Percentiles rank a stretch among this genome's conserved stretches.
Conservation (phyloP, 2,113 vertebrate species). For the Mobula hypostoma region DNA sequence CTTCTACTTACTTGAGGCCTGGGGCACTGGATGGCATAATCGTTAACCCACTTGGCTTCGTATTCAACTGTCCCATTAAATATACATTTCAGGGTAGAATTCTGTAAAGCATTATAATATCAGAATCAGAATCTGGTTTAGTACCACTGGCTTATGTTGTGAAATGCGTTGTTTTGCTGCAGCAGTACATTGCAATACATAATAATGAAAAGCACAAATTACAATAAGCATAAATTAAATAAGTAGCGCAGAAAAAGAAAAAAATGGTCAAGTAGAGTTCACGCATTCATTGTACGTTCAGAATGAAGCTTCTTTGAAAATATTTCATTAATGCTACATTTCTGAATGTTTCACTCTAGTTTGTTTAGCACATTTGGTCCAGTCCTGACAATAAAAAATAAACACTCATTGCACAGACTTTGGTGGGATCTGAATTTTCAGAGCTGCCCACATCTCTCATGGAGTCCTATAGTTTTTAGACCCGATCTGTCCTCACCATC, state of each 20-base stretch:
- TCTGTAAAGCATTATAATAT: background rate
- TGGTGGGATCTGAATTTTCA: background rate
- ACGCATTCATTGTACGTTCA: too few relatives aligned
- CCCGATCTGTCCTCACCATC: too few relatives aligned
- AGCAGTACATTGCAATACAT: too few relatives aligned
- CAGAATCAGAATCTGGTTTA: too few relatives aligned
- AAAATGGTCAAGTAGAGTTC: too few relatives aligned
- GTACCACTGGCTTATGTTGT: too few relatives aligned
- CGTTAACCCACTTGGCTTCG: background rate
- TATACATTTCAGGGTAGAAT: background rate
- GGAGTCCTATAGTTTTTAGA: too few relatives aligned
- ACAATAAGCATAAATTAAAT: too few relatives aligned
- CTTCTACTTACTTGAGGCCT: background rate
- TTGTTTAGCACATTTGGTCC: background rate
- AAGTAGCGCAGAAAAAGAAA: too few relatives aligned
- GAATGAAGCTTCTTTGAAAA: background rate
- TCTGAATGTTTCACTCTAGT: background rate
- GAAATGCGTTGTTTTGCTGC: too few relatives aligned
- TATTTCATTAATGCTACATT: background rate
- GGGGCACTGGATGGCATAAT: background rate
- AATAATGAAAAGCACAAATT: too few relatives aligned
- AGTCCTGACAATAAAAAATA: background rate
- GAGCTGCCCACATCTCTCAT: background rate
- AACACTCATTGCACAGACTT: background rate
- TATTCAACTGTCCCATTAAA: background rate